Evolutionary conservation across 2,113 vertebrate species (phyloP).

Genomic region (Erythrolamprus reginae): DNA sequence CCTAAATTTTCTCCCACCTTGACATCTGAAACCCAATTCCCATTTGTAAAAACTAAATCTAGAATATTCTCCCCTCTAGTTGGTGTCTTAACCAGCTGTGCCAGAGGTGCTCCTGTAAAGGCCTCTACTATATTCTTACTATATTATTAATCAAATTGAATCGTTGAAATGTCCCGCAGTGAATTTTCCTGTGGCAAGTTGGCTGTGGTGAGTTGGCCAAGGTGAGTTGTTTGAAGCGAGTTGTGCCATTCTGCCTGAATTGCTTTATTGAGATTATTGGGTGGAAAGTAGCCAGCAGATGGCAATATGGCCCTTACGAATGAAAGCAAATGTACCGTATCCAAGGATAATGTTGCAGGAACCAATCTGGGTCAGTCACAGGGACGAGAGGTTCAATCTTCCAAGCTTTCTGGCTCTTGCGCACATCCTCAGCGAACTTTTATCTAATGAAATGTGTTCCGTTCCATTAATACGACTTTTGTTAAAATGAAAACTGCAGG

Average conservation of each 20-base stretch:
- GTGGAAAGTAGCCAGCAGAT: conserved; percentile 32
- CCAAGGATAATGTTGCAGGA: not conserved
- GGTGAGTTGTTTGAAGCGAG: not conserved
- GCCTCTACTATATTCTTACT: too few species aligned
- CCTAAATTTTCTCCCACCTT: too few species aligned
- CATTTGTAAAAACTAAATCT: too few species aligned
- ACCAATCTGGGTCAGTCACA: not conserved
- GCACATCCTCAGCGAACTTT: not conserved
- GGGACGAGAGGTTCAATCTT: not conserved
- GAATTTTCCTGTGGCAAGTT: not conserved
- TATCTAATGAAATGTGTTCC: not conserved
- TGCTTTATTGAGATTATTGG: not conserved
- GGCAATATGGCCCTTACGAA: not conserved
- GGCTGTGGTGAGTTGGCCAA: not conserved
- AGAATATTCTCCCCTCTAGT: too few species aligned
- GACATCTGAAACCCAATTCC: too few species aligned
- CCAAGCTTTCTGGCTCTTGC: not conserved
- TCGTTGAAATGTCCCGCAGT: not conserved
- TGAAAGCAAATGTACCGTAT: not conserved
- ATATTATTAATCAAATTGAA: not conserved
- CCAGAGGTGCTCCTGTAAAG: too few species aligned
- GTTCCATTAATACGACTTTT: not conserved
- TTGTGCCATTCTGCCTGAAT: not conserved
- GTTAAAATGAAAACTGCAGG: not conserved
- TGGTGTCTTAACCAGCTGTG: too few species aligned